These are phyloP conservation scores for Myanophis thanlyinensis DNA, from an alignment of 2,113 vertebrate genomes.

Conservation along the genomic window DNA sequence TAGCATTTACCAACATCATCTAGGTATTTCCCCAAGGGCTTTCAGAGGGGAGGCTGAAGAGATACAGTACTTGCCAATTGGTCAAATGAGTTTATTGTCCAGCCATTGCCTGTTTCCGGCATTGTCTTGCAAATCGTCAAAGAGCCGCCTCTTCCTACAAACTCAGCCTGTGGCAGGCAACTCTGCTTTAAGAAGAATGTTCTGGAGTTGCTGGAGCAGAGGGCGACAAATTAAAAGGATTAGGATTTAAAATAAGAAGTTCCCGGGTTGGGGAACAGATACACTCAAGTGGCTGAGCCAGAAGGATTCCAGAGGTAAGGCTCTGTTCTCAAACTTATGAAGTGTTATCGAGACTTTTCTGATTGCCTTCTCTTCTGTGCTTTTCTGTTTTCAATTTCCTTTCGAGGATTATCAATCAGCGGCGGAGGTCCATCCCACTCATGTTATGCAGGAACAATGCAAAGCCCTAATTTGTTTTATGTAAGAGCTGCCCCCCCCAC, in stretches of 20 bases:
- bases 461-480: conserved; percentile 67
- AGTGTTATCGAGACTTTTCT: not conserved
- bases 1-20: not conserved
- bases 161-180: not conserved
- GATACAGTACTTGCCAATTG: not conserved
- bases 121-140: not conserved
- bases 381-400: conserved; percentile 29
- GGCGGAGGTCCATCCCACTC: conserved; percentile 29
- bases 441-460: conserved; percentile 47
- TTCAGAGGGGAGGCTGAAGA: not conserved
- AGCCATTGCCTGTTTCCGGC: not conserved
- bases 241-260: not conserved
- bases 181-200: not conserved
- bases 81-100: not conserved
- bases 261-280: not conserved
- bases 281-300: not conserved
- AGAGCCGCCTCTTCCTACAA: not conserved
- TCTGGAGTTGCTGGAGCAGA: not conserved
- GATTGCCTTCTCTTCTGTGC: not conserved
- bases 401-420: conserved; percentile 26
- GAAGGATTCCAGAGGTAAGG: not conserved
- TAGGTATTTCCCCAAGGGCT: not conserved
- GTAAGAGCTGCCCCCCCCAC: not conserved
- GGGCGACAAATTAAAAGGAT: not conserved
- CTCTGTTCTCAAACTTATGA: not conserved